Evolutionary conservation across 2,888 invertebrate genomes (phyloP).

Genomic region (Brachycybe producta): DNA sequence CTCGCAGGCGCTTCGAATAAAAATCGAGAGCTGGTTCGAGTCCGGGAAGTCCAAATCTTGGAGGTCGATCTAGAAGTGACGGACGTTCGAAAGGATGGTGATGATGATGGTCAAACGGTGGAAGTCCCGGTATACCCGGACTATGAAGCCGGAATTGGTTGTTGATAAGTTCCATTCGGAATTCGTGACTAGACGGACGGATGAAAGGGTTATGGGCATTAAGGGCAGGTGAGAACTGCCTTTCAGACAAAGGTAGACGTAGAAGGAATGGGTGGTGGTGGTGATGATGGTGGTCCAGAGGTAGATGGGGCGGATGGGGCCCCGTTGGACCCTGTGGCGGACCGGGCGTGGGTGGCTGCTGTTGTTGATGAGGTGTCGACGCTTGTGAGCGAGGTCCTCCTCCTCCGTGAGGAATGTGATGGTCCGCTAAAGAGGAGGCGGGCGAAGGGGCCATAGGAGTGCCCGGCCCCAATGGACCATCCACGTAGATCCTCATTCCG

Average conservation of each 20-base stretch:
- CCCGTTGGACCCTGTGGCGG: slow-evolving; percentile 36
- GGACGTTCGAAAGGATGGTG: slow-evolving; percentile 49
- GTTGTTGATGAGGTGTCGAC: neutral
- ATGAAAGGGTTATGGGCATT: slow-evolving; percentile 52
- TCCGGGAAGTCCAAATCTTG: slow-evolving; percentile 27
- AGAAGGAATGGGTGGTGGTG: slow-evolving; percentile 25
- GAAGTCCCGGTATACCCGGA: slow-evolving; percentile 52
- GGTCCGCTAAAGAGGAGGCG: slow-evolving; percentile 20
- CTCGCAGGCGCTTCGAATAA: slow-evolving; percentile 98
- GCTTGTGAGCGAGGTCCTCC: neutral
- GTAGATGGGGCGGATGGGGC: slow-evolving; percentile 22
- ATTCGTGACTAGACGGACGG: slow-evolving; percentile 55
- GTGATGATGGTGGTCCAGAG: slow-evolving; percentile 22
- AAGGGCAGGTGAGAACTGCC: slow-evolving; percentile 31
- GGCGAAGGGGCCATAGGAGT: slow-evolving; percentile 18
- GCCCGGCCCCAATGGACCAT: slow-evolving; percentile 31
- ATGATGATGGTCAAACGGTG: slow-evolving; percentile 36
- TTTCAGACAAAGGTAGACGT: slow-evolving; percentile 55
- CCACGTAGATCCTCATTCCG: slow-evolving; percentile 83
- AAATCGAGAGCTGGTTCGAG: slow-evolving; percentile 55
- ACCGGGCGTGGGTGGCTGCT: slow-evolving; percentile 15
- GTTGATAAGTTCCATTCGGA: slow-evolving; percentile 69
- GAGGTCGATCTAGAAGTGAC: slow-evolving; percentile 29
- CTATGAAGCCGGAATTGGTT: slow-evolving; percentile 55
- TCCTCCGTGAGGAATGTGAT: slow-evolving; percentile 14